Evolutionary conservation across 2,113 vertebrate species (phyloP).

Genomic region (Aptenodytes forsteri): DNA sequence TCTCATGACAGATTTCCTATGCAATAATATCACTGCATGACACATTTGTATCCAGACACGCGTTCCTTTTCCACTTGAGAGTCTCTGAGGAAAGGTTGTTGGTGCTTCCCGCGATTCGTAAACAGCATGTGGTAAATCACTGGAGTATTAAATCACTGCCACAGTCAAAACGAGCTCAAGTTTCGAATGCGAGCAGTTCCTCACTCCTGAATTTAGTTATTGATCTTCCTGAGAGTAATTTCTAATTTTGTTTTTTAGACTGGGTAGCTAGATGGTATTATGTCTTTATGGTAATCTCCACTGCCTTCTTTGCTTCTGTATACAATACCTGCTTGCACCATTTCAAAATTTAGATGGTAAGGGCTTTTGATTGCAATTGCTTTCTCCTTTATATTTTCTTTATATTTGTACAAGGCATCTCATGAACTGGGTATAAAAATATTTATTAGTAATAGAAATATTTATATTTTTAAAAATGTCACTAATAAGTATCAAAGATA

Average conservation of each 20-base stretch:
- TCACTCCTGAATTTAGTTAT: not conserved
- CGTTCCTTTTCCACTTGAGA: slow-evolving; percentile 42
- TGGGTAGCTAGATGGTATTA: not conserved
- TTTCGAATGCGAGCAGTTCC: not conserved
- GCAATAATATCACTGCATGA: slow-evolving; percentile 48
- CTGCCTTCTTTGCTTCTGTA: not conserved
- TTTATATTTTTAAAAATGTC: not conserved
- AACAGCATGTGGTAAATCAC: slow-evolving; percentile 38
- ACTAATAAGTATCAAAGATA: not conserved
- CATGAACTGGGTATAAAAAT: not conserved
- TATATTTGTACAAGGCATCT: not conserved
- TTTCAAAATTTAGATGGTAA: not conserved
- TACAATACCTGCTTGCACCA: not conserved
- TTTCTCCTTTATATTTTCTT: not conserved
- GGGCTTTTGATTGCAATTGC: not conserved
- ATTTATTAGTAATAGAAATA: not conserved
- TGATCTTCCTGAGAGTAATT: not conserved
- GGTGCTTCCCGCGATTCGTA: not conserved
- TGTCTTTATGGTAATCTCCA: not conserved
- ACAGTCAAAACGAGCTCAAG: slow-evolving; percentile 11
- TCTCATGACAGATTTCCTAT: slow-evolving; percentile 59
- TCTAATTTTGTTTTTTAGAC: not conserved
- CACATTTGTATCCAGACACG: slow-evolving; percentile 40
- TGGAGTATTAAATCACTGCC: slow-evolving; percentile 23
- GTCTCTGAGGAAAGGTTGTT: slow-evolving; percentile 35